Percentiles rank a stretch among this genome's conserved stretches.
phyloP scores from a whole-genome alignment of 1,140 invertebrate species.

The Megathymus violae region DNA sequence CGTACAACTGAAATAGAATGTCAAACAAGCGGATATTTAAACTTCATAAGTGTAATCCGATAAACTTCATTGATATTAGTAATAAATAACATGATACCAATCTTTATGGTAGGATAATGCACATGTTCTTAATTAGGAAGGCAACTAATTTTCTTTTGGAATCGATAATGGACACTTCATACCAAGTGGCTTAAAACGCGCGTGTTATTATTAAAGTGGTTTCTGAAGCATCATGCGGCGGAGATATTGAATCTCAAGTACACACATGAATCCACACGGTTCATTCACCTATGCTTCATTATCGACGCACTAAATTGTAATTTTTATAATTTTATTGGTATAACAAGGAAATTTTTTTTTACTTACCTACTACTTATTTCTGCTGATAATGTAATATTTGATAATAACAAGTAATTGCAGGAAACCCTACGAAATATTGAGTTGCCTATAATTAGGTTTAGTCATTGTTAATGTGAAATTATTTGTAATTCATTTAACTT shows the following conservation, averaged over 20 bases:
- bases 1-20: background rate
- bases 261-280: constrained; percentile 14
- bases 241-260: constrained; percentile 30
- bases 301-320: background rate
- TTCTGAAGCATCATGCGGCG: constrained; percentile 26
- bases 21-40: background rate
- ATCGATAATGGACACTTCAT: constrained; percentile 31
- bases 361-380: too few species aligned
- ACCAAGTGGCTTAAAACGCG: constrained; percentile 27
- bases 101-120: background rate
- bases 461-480: too few species aligned
- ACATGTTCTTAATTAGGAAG: constrained; percentile 2
- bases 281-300: constrained; percentile 22
- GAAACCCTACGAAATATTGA: too few species aligned
- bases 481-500: too few species aligned
- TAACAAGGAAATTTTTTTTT: too few species aligned
- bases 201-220: constrained; percentile 24
- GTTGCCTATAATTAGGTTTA: too few species aligned
- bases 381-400: too few species aligned
- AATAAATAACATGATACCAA: background rate
- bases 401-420: too few species aligned
- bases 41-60: background rate
- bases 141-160: constrained; percentile 22
- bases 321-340: too few species aligned
- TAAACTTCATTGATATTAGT: background rate